Evolutionary conservation across 1,140 invertebrate species (phyloP), one percentile per base, ranked within the genome.

Genomic region (Euglossa dilemma): DNA sequence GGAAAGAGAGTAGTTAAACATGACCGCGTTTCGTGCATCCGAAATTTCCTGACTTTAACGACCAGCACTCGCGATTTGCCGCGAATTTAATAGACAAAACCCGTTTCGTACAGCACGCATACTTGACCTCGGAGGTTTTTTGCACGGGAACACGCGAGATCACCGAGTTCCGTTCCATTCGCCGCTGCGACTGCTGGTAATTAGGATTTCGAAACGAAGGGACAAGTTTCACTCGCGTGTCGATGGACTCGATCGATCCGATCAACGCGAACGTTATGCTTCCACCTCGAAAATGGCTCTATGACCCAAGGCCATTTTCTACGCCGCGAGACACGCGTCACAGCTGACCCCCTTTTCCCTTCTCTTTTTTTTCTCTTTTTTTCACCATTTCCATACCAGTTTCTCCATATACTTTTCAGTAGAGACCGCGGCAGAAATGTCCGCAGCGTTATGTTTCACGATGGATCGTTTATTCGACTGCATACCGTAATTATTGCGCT

Each of bases 11-110:
- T 6, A 16, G 25, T 14, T n/a, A 57, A 25, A 47, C 28, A 20
- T 28, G 54, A 23, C 16, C 56, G 43, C 36, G 25, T 36, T 71
- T 71, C 25, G 0, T 23, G 47, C 59, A 36, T 54, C 28, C 4
- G 54, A 23, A 36, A 16, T n/a, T n/a, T n/a, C n/a, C 6, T 20
- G 16, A 56, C 64, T 23, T 70, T 4, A n/a, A 66, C 20, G 28
- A 36, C 12, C 6, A n/a, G n/a, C n/a, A n/a, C n/a, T n/a, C n/a
- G 7, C 36, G 57, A 9, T 76, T 43, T 45, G 11, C 16, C 9
- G 28, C 6, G 61, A 61, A 64, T 84, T 71, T 77, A 67, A 69
- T 71, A 47, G 72, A 64, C 57, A n/a, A 77, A 79, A 56, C 47
- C 61, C 52, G 52, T 73, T 67, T 52, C 36, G 50, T 47, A 9